A percentile compares a stretch with the other conserved stretches of the same genome.
Evolutionary conservation across 2,888 invertebrate genomes (phyloP).

Genomic region (Chalcis sispes): DNA sequence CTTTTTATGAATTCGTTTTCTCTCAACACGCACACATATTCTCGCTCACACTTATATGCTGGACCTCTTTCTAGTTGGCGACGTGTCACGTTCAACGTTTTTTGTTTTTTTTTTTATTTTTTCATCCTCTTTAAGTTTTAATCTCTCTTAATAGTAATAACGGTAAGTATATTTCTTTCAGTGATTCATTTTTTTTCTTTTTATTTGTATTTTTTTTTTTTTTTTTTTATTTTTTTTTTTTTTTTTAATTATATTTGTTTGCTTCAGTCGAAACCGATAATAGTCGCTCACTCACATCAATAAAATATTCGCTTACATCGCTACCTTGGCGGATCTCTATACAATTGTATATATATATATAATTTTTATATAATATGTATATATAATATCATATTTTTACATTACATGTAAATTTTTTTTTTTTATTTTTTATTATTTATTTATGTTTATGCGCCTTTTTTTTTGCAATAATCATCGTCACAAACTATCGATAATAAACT

Average conservation of each 20-base stretch:
- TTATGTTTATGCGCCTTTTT: slow-evolving; percentile 53
- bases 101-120: not conserved
- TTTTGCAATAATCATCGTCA: slow-evolving; percentile 44
- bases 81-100: not conserved
- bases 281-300: slow-evolving; percentile 43
- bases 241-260: slow-evolving; percentile 22
- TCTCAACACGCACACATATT: slow-evolving; percentile 40
- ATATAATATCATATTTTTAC: slow-evolving; percentile 49
- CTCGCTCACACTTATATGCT: slow-evolving; percentile 30
- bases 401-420: slow-evolving; percentile 52
- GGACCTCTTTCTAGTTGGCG: slow-evolving; percentile 38
- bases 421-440: slow-evolving; percentile 32
- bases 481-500: slow-evolving; percentile 53
- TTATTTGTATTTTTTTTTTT: slow-evolving; percentile 22
- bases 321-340: slow-evolving; percentile 60
- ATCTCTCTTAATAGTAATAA: slow-evolving; percentile 52
- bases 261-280: slow-evolving; percentile 43
- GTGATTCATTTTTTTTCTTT: slow-evolving; percentile 42
- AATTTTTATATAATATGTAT: slow-evolving; percentile 39
- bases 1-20: no score
- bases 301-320: slow-evolving; percentile 58
- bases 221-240: slow-evolving; percentile 36
- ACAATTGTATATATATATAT: slow-evolving; percentile 46
- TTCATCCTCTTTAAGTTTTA: not conserved
- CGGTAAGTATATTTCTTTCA: slow-evolving; percentile 55